Percentiles rank a stretch among this genome's conserved stretches.
These are phyloP conservation scores for Sphaerodactylus townsendi DNA, from an alignment of 2,113 vertebrate genomes.

Conservation along the genomic window DNA sequence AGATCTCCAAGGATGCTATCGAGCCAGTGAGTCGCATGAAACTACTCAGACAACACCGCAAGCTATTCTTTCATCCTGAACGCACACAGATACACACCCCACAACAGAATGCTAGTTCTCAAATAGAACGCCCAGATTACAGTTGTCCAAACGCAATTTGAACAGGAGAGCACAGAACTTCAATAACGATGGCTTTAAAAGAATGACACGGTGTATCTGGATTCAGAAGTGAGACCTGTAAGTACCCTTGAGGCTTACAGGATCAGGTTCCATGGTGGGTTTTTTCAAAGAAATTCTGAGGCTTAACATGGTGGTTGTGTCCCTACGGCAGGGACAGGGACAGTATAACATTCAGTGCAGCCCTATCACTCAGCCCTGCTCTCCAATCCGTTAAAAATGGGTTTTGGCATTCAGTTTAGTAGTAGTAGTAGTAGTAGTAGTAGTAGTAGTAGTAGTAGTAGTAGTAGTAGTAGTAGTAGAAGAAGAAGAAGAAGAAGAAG, in stretches of 20 bases:
- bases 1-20: slow-evolving; percentile 25
- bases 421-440: no score
- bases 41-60: slow-evolving; percentile 11
- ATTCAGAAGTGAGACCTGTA: not conserved
- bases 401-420: no score
- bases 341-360: no score
- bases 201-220: not conserved
- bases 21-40: not conserved
- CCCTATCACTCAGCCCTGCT: no score
- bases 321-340: no score
- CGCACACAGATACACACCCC: not conserved
- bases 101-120: not conserved
- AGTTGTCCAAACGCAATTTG: not conserved
- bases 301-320: no score
- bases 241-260: not conserved
- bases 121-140: not conserved
- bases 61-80: not conserved
- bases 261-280: no score
- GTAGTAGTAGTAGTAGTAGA: no score
- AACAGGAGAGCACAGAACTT: not conserved
- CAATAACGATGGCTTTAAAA: not conserved
- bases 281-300: no score
- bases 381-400: no score
- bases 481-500: no score
- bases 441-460: no score